Evolutionary conservation across 1,140 invertebrate genomes (phyloP).

Genomic region (Dolichoris vasculosae): DNA sequence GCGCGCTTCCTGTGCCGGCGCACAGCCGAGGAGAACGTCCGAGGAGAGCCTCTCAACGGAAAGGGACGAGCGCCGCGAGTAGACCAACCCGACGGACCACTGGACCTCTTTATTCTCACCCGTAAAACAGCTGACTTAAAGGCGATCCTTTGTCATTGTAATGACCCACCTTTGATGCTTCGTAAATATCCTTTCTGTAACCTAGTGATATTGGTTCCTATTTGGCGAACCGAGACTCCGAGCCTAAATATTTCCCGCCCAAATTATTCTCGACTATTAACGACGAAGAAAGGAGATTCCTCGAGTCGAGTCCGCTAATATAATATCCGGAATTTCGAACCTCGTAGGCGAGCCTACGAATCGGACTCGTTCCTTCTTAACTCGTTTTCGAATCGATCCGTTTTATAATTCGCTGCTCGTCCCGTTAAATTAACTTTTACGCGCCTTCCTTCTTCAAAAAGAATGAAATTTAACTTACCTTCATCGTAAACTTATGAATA

Average conservation of each 20-base stretch:
- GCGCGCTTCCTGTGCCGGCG: background rate
- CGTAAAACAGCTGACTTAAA: slow-evolving; percentile 34
- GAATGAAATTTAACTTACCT: too few relatives aligned
- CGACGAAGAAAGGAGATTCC: background rate
- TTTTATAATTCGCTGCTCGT: too few relatives aligned
- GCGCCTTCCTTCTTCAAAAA: too few relatives aligned
- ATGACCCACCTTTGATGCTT: slow-evolving; percentile 41
- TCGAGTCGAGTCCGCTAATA: background rate
- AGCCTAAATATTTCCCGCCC: slow-evolving; percentile 1
- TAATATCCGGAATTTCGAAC: background rate
- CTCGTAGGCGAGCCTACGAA: background rate
- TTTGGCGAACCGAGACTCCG: background rate
- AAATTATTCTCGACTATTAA: background rate
- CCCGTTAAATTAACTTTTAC: too few relatives aligned
- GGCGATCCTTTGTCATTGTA: slow-evolving; percentile 49
- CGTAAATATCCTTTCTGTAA: slow-evolving; percentile 42
- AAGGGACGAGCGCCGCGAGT: background rate
- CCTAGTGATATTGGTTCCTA: slow-evolving; percentile 30
- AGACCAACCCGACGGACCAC: background rate
- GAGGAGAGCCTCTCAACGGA: background rate
- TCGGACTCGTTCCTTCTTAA: background rate
- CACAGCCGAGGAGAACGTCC: too few relatives aligned
- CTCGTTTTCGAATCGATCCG: too few relatives aligned
- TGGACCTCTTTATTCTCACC: slow-evolving; percentile 29
- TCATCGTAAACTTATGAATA: too few relatives aligned